Conservation (phyloP, 2,888 invertebrate species). For the Teinopalpus imperialis region DNA sequence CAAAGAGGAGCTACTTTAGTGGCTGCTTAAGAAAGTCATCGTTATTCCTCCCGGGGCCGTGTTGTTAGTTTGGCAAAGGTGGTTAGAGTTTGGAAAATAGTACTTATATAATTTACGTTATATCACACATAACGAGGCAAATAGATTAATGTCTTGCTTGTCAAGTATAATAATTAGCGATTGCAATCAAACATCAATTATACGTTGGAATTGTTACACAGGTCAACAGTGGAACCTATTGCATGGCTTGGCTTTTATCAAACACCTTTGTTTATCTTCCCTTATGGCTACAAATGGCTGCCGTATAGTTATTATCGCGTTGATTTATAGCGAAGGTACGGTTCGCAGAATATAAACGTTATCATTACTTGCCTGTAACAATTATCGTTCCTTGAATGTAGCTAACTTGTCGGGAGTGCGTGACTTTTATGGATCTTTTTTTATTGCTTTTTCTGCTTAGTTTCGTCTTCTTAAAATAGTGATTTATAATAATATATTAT, state of each 20-base stretch:
- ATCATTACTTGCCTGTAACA: conserved; percentile 45
- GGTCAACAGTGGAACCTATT: conserved; percentile 32
- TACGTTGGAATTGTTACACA: conserved; percentile 31
- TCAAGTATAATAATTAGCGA: conserved; percentile 39
- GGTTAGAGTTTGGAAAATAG: too few species aligned
- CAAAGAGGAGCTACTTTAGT: too few species aligned
- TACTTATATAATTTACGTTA: too few species aligned
- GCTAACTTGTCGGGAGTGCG: conserved; percentile 4
- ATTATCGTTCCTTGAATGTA: conserved; percentile 23
- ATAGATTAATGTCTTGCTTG: conserved; percentile 29
- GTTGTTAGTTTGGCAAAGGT: too few species aligned
- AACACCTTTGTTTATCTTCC: conserved; percentile 52
- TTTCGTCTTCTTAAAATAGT: too few species aligned
- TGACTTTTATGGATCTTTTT: not conserved
- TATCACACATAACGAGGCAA: conserved; percentile 1
- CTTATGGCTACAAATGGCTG: conserved; percentile 65
- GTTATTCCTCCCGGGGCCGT: too few species aligned
- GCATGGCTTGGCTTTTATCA: conserved; percentile 40
- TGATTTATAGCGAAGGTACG: conserved; percentile 69
- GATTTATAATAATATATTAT: too few species aligned
- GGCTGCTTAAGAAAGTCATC: too few species aligned
- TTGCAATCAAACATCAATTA: conserved; percentile 32
- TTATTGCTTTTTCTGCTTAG: conserved; percentile 7
- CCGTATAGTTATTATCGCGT: conserved; percentile 72
- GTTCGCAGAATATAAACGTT: conserved; percentile 72